Conservation (phyloP, 2,888 invertebrate species). For the Ormyrus rosae region DNA sequence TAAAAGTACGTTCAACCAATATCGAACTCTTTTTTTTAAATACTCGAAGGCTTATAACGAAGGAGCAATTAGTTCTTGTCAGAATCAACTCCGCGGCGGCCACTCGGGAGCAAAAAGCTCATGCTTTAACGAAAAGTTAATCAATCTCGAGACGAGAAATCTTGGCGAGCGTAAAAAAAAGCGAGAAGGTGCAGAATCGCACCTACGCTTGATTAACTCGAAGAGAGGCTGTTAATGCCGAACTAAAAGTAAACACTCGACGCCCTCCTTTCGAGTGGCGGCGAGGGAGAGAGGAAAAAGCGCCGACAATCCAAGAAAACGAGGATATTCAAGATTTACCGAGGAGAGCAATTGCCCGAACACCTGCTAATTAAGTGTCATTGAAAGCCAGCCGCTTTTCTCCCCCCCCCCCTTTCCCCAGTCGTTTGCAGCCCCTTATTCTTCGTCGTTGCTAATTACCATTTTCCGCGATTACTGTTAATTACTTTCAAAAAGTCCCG, state of each 20-base stretch:
- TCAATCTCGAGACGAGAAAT: constrained; percentile 19
- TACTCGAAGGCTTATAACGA: constrained; percentile 3
- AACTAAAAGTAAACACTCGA: constrained; percentile 2
- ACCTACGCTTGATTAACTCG: not conserved
- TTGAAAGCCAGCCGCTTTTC: constrained; percentile 2
- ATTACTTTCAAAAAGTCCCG: constrained; percentile 11
- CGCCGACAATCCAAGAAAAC: not conserved
- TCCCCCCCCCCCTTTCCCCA: not conserved
- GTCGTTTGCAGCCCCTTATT: constrained; percentile 1
- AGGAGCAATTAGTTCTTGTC: constrained; percentile 40
- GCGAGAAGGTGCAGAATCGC: not conserved
- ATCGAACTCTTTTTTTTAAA: not conserved
- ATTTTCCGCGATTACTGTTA: constrained; percentile 14
- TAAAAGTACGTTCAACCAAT: not conserved
- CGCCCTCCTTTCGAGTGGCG: not conserved
- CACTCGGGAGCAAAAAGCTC: not conserved
- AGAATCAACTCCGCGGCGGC: not conserved
- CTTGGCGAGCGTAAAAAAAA: not conserved
- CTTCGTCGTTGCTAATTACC: not conserved
- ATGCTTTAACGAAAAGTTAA: constrained; percentile 4
- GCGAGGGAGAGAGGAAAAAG: not conserved
- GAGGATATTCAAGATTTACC: constrained; percentile 18
- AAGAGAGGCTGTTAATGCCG: constrained; percentile 3
- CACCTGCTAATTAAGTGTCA: constrained; percentile 41
- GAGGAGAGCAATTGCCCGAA: constrained; percentile 13